phyloP scores from a whole-genome alignment of 1,140 invertebrate genomes.

The Spodoptera frugiperda region DNA sequence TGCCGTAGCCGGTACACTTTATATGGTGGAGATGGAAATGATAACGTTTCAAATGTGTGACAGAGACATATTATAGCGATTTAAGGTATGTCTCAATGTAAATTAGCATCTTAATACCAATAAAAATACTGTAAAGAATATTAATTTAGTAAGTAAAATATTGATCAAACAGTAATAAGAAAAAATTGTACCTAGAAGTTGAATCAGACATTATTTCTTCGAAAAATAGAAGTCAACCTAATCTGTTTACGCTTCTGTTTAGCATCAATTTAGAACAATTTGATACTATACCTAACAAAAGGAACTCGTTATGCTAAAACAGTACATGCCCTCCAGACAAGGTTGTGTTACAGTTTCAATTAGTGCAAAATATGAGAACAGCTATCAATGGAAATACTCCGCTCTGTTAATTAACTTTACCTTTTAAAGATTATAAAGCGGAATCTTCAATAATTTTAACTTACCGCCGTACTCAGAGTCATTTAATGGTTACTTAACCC shows the following conservation, averaged over 20 bases:
- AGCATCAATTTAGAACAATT: too few relatives aligned
- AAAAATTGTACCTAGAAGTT: too few relatives aligned
- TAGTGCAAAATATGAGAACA: slow-evolving; percentile 9
- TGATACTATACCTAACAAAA: neutral
- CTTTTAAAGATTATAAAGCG: slow-evolving; percentile 8
- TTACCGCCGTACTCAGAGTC: too few relatives aligned
- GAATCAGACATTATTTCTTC: too few relatives aligned
- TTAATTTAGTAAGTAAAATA: too few relatives aligned
- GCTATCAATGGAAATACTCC: neutral
- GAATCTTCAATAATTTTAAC: neutral
- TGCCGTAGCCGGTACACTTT: slow-evolving; percentile 39
- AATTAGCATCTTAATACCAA: slow-evolving; percentile 32
- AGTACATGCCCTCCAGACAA: slow-evolving; percentile 26
- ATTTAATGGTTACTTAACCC: too few relatives aligned
- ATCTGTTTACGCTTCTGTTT: too few relatives aligned
- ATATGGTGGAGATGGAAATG: slow-evolving; percentile 47
- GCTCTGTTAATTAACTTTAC: slow-evolving; percentile 7
- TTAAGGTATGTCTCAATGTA: slow-evolving; percentile 36
- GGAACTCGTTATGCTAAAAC: neutral
- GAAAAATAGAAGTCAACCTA: too few relatives aligned
- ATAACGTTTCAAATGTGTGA: slow-evolving; percentile 46
- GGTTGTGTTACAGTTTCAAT: slow-evolving; percentile 34
- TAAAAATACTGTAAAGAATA: slow-evolving; percentile 4
- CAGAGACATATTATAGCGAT: slow-evolving; percentile 35
- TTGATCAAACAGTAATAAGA: too few relatives aligned